Percentiles rank a stretch among this genome's conserved stretches.
Conservation (phyloP, 2,797 vertebrate genomes). For the Jordanella pulchra region DNA sequence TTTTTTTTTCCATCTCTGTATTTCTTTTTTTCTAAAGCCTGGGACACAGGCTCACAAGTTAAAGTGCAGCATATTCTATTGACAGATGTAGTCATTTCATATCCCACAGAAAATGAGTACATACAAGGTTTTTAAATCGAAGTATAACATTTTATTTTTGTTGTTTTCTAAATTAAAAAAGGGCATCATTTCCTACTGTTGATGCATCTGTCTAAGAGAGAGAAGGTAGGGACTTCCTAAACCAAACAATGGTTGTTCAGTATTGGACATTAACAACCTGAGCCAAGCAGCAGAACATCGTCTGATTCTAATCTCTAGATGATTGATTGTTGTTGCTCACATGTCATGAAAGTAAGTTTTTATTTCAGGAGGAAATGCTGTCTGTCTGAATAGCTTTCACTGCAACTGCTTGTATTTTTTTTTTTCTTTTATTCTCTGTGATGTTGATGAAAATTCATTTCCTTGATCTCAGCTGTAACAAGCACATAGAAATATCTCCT, state of each 20-base stretch:
- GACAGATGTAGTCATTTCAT: neutral
- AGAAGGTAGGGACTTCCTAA: neutral
- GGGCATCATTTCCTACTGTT: too few relatives aligned
- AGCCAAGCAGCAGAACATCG: neutral
- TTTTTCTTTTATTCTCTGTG: neutral
- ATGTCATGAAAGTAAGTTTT: neutral
- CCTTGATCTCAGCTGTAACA: slow-evolving; percentile 1
- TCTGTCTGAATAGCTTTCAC: neutral
- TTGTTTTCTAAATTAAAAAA: neutral
- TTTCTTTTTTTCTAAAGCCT: neutral
- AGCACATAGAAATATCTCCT: neutral
- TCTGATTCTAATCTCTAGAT: neutral
- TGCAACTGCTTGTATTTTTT: neutral
- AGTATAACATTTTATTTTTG: too few relatives aligned
- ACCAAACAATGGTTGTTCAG: neutral
- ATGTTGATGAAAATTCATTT: neutral
- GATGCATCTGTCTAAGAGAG: neutral
- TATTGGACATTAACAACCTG: neutral
- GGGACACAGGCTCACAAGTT: too few relatives aligned
- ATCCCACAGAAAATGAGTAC: neutral
- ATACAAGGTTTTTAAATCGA: neutral
- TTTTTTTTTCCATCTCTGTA: neutral
- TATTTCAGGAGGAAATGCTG: neutral
- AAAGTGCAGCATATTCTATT: neutral
- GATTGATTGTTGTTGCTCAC: neutral